Evolutionary conservation across 2,888 invertebrate genomes (phyloP).

Genomic region (Emmelina monodactyla): DNA sequence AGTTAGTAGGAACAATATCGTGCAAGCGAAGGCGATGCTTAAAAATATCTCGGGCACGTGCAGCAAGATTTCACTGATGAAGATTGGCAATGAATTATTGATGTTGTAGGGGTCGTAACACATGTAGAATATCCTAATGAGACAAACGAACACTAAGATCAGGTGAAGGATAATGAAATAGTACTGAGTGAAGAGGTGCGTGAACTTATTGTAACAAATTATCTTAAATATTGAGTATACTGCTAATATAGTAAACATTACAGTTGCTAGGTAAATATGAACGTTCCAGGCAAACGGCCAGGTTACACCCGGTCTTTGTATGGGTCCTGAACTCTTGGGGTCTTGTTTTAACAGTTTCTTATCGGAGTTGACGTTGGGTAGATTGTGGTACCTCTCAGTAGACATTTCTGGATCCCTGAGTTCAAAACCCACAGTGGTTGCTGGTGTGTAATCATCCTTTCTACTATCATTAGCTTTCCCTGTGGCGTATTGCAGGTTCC

Average conservation of each 20-base stretch:
- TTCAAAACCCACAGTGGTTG: slow-evolving; percentile 55
- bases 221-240: slow-evolving; percentile 87
- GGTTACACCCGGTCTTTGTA: slow-evolving; percentile 64
- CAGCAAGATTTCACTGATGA: slow-evolving; percentile 81
- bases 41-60: slow-evolving; percentile 87
- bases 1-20: slow-evolving; percentile 84
- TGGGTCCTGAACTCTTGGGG: slow-evolving; percentile 36
- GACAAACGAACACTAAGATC: slow-evolving; percentile 82
- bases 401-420: slow-evolving; percentile 58
- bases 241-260: slow-evolving; percentile 83
- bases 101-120: slow-evolving; percentile 93
- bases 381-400: slow-evolving; percentile 64
- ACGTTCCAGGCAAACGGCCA: slow-evolving; percentile 92
- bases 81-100: slow-evolving; percentile 78
- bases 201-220: slow-evolving; percentile 84
- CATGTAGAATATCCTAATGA: slow-evolving; percentile 83
- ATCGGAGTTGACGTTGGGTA: slow-evolving; percentile 67
- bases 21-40: slow-evolving; percentile 87
- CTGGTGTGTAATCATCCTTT: slow-evolving; percentile 45
- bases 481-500: slow-evolving; percentile 57
- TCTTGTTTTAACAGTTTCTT: slow-evolving; percentile 54
- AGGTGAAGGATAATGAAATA: slow-evolving; percentile 88
- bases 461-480: slow-evolving; percentile 46
- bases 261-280: slow-evolving; percentile 87
- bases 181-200: slow-evolving; percentile 85